phyloP scores from a whole-genome alignment of 2,113 vertebrate genomes.

The Macheiramphus alcinus region DNA sequence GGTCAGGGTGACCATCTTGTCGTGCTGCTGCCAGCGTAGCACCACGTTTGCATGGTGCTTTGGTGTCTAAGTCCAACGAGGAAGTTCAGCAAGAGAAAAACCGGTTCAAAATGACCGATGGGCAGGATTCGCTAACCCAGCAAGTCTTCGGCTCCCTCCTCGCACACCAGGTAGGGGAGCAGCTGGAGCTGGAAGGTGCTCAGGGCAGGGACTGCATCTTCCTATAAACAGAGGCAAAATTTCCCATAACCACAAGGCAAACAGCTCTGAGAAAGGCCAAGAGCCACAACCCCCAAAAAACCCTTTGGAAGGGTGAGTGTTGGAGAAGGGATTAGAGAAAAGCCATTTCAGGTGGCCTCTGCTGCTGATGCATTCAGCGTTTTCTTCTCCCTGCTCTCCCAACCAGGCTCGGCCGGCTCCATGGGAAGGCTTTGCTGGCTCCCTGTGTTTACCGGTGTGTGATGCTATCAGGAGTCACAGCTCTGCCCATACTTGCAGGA shows the following conservation, averaged over 20 bases:
- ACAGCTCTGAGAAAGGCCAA: not conserved
- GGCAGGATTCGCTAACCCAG: not conserved
- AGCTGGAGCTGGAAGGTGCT: not conserved
- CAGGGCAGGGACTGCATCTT: not conserved
- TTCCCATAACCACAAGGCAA: not conserved
- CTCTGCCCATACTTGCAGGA: conserved; percentile 27
- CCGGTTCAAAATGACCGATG: rapidly evolving
- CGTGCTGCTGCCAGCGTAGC: not conserved
- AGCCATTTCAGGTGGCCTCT: not conserved
- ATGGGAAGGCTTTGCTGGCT: not conserved
- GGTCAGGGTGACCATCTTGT: not conserved
- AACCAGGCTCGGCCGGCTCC: not conserved
- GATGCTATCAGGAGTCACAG: not conserved
- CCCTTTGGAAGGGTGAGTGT: rapidly evolving
- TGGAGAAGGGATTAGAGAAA: not conserved
- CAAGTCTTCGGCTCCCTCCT: not conserved
- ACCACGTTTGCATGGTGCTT: not conserved
- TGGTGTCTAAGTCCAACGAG: not conserved
- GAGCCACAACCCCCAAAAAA: not conserved
- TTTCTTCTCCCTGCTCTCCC: not conserved
- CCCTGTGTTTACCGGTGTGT: not conserved
- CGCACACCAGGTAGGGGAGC: rapidly evolving
- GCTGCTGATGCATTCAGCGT: not conserved
- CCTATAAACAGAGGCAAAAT: not conserved
- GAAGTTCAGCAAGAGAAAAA: not conserved